These are phyloP conservation scores for Chrysolina americana DNA, from an alignment of 2,888 invertebrate species.

Conservation along the genomic window DNA sequence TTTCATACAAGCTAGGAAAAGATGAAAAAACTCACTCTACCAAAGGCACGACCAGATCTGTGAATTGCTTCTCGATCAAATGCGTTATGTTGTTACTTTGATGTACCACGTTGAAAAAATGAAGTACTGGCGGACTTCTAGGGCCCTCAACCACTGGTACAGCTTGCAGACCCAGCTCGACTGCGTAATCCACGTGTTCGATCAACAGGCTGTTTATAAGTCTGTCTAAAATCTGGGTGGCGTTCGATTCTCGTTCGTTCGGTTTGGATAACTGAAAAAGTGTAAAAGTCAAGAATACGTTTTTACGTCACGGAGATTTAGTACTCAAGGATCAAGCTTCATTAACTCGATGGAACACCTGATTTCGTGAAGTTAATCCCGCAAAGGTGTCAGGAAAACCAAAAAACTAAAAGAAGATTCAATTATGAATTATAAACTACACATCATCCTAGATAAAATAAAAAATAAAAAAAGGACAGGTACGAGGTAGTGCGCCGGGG, in stretches of 20 bases:
- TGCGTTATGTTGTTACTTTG: conserved; percentile 95
- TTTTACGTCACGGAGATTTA: no score
- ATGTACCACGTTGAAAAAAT: conserved; percentile 94
- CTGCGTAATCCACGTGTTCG: conserved; percentile 97
- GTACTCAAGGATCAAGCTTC: no score
- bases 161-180: conserved; percentile 92
- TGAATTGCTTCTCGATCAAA: conserved; percentile 93
- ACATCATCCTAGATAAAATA: no score
- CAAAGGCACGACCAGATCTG: conserved; percentile 89
- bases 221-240: conserved; percentile 86
- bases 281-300: no score
- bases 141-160: conserved; percentile 89
- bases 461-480: no score
- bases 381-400: no score
- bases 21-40: conserved; percentile 77
- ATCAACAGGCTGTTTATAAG: conserved; percentile 86
- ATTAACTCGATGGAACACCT: no score
- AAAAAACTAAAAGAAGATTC: no score
- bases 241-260: conserved; percentile 83
- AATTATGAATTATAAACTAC: no score
- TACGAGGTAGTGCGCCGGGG: background rate
- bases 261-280: conserved; percentile 80
- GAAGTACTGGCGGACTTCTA: conserved; percentile 86
- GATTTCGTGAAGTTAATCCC: no score
- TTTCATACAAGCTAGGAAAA: no score